Base-by-base conservation (phyloP, 1,140 invertebrate species). In the Hycleus phaleratus region DNA sequence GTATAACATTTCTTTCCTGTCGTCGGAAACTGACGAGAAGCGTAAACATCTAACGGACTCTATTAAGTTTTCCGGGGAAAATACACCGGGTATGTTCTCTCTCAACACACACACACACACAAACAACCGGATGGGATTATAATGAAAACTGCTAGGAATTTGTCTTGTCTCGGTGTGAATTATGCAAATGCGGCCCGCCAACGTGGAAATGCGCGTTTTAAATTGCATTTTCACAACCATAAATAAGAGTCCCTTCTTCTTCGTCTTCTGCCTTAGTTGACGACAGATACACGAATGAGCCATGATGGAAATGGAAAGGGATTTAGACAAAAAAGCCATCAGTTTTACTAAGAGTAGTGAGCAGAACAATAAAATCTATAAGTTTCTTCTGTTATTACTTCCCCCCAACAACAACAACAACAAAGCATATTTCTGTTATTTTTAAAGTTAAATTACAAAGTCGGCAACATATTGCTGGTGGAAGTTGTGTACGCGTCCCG, bases 101-200 rank as follows among this genome's bases (percentile, higher is more conserved):
- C 18, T 18, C 18, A 18, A 18, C 18, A 18, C 18, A 12, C 12
- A 18, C 18, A 18, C 18, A 58, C 43, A 57, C 51, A 54, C 40
- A 53, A 11, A 3, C 58, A 49, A 58, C 50, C 4, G 32, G 55
- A 66, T 59, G 62, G 62, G 64, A 68, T 68, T 66, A 68, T 68
- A 66, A 68, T 68, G 66, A 68, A 64, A 68, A 68, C 66, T 68
- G 62, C 60, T 54, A 64, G 62, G 66, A 68, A 68, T 68, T 68
- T 66, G 66, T 68, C 66, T 68, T 68, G 66, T 66, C 66, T 68
- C 64, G 66, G 64, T 63, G 66, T 66, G 66, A 68, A 68, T 68
- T 68, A 68, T 68, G 66, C 64, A 68, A 68, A 68, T 68, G 62
- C 59, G 56, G 50, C 58, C 60, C 64, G 64, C 66, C 66, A 64